Conservation (phyloP, 2,888 invertebrate genomes). For the Spatulosminthurus flaviceps region DNA sequence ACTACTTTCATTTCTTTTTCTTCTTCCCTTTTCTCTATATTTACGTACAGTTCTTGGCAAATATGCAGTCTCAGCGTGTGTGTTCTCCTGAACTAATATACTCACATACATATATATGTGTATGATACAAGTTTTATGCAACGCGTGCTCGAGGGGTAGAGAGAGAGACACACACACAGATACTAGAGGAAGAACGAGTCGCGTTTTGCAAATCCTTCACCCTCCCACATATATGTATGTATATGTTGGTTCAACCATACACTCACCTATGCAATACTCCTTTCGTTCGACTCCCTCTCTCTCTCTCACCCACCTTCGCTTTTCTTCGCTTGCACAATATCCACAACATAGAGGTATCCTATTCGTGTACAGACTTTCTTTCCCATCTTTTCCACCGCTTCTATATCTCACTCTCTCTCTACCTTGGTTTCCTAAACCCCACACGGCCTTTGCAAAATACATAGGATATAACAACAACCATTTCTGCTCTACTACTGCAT, state of each 20-base stretch:
- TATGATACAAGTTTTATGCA: too few relatives aligned
- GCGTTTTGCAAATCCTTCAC: constrained; percentile 7
- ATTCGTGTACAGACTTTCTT: background rate
- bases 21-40: too few relatives aligned
- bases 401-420: background rate
- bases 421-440: background rate
- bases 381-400: background rate
- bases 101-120: too few relatives aligned
- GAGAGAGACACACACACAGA: background rate
- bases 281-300: background rate
- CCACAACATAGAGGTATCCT: too few relatives aligned
- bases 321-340: background rate
- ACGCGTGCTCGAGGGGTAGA: background rate
- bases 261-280: background rate
- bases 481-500: background rate
- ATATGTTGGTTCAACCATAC: background rate
- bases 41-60: too few relatives aligned
- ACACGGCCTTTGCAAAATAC: background rate
- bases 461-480: background rate
- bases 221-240: background rate
- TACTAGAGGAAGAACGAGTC: background rate
- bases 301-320: constrained; percentile 1
- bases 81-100: too few relatives aligned
- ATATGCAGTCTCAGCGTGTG: too few relatives aligned
- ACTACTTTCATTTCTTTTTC: too few relatives aligned